A percentile compares a stretch with the other conserved stretches of the same genome.
phyloP scores from a whole-genome alignment of 2,797 vertebrate genomes.

The Adrianichthys oophorus region DNA sequence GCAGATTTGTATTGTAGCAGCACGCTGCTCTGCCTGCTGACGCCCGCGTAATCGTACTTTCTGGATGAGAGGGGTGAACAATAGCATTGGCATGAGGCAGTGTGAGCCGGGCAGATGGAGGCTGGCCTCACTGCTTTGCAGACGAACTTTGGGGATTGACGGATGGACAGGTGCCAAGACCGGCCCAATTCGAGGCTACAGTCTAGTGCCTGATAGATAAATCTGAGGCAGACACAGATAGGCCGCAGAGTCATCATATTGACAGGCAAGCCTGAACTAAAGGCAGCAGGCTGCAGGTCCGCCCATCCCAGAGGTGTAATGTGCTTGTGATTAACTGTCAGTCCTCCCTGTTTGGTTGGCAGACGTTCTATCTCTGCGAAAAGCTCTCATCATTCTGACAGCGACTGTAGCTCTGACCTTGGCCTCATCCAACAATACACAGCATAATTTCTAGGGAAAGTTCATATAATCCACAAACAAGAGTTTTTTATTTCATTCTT shows the following conservation, averaged over 20 bases:
- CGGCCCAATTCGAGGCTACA: constrained; percentile 51
- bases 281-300: constrained; percentile 59
- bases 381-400: constrained; percentile 73
- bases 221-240: constrained; percentile 66
- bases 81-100: constrained; percentile 24
- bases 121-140: constrained; percentile 31
- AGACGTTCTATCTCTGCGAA: constrained; percentile 67
- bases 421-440: constrained; percentile 33
- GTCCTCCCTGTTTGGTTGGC: constrained; percentile 59
- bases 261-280: constrained; percentile 62
- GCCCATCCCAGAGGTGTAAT: constrained; percentile 73
- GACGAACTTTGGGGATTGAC: constrained; percentile 55
- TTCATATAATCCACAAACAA: constrained; percentile 8
- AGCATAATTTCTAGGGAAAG: constrained; percentile 16
- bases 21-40: neutral
- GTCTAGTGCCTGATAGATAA: constrained; percentile 63
- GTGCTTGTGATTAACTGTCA: constrained; percentile 81
- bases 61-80: constrained; percentile 18
- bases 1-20: constrained; percentile 28
- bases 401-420: constrained; percentile 72
- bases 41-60: constrained; percentile 1
- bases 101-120: constrained; percentile 19
- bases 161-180: constrained; percentile 67
- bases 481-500: neutral
- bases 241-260: constrained; percentile 62